Evolutionary conservation across 2,113 vertebrate species (phyloP), one percentile per base, ranked within the genome.

Genomic region (Dolichotis patagonum): DNA sequence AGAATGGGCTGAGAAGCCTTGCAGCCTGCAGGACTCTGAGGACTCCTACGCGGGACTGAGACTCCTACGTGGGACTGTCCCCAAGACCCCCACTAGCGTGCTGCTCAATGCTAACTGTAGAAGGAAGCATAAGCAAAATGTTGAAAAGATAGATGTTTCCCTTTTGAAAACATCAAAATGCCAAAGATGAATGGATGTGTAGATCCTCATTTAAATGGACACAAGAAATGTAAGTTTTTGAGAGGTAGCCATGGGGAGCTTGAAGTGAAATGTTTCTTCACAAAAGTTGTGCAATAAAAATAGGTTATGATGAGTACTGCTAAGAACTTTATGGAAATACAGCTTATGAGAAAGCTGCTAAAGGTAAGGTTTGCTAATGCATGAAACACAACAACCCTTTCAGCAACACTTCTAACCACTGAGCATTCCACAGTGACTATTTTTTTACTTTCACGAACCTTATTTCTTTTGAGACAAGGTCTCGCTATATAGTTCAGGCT

Each of bases 151-250:
- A 30, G 46, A 43, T 73, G 75, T 95, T 95, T 90, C 84, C 77
- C 71, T 95, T 83, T 84, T 28, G 65, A 84, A 83, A 87, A n/a
- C 83, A 86, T 91, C 82, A 52, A 56, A 92, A 96, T 89, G 96
- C 98, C 98, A 98, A 97, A 97, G 98, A 97, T 65, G 58, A 54
- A 88, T 41, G 46, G 86, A 8, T 56, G 86, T 96, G 85, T 1
- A 13, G 67, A 12, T 43, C 60, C 88, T 95, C 77, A 32, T 52
- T 86, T 89, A 85, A 80, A 54, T 71, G 83, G 60, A 65, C 49
- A 14, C 35, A 35, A 85, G 94, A 88, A 82, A 49, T 62, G 12
- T 41, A 52, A 80, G 28, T 41, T 43, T 38, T 52, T 56, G n/a
- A 67, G 56, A 89, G 60, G 43, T 65, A 26, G 41, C 84, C 30